Evolutionary conservation across 2,797 vertebrate genomes (phyloP), one percentile per base, ranked within the genome.

Genomic region (Anguilla megastoma): DNA sequence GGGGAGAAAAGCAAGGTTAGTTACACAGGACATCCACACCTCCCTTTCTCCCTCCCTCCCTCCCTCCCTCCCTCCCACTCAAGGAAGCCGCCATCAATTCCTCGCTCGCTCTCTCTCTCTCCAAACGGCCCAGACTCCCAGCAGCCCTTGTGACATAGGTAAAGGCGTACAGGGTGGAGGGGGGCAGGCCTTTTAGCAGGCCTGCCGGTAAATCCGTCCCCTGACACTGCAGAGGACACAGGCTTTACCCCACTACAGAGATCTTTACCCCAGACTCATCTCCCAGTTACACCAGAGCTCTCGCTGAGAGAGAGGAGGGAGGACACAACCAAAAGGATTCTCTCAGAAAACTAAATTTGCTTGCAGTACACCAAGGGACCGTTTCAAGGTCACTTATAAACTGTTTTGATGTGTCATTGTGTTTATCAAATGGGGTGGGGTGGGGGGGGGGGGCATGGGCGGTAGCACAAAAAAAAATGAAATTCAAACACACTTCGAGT

Each of bases 351-450:
- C 21, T 48, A 3, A 24, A 45, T 6, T 21, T 21, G 21, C 7
- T 45, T 21, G 86, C 95, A 95, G 95, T 95, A 95, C 96, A 96
- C 95, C 96, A 96, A 95, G 95, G 96, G 95, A 95, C 95, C 86
- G 91, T 92, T 91, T 1, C 5, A 36, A 89, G 89, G 88, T 86
- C 71, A 79, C 71, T 90, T 90, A 90, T 36, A 12, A 71, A 79
- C 87, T 89, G 66, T 5, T 69, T 27, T 89, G 90, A 90, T 92
- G 92, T 91, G 92, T 91, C 10, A 54, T n/a, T 27, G 30, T 76
- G 0, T 74, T 74, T 50, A 60, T 45, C 84, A 45, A 83, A 71
- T 45, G 30, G 27, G 12, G 27, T 8, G 14, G 41, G 24, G 27
- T 7, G 14, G 52, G 7, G 14, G 14, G 36, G 36, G 36, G 36